Base-by-base conservation (phyloP, 2,888 invertebrate species). In the Mythimna ferrago region DNA sequence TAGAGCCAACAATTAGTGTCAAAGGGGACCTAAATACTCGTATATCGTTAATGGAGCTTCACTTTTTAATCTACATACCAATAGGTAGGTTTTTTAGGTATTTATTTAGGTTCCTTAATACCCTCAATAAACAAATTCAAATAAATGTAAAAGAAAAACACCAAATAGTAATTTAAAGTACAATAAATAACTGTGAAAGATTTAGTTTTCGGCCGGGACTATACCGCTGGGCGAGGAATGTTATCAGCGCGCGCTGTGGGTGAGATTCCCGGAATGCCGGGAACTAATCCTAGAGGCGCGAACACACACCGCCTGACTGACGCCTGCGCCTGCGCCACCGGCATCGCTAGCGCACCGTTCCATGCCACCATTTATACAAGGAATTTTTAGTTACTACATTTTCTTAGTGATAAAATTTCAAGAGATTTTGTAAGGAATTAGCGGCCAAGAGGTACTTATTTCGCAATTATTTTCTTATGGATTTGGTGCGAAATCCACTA, bases 201-300 rank as follows among this genome's bases (percentile, higher is more conserved):
- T 78, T 82, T 68, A 71, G 78, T 83, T 71, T 73, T 71, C 35
- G 63, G 56, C 71, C 54, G n/a, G 58, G 62, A 71, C 70, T 81
- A 64, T 57, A 63, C 56, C 58, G 61, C 63, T 71, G 74, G 71
- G 73, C 57, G 66, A 82, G 74, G 87, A 87, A 86, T 86, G 82
- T 86, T 87, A 88, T 88, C 88, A 87, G 81, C 71, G 68, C 66
- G 62, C 71, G 66, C 67, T 76, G 77, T 69, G 83, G 77, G 83
- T 79, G 76, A 82, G 84, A 82, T 85, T 88, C 87, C 89, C 83
- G 78, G 82, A 88, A 87, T 89, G 83, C 83, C 82, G 86, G 82
- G 84, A 87, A 87, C 82, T 86, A 86, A 86, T 89, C 87, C 83
- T 81, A 85, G 78, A 85, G 85, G 87, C 84, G 84, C 83, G 80